phyloP scores from a whole-genome alignment of 2,888 invertebrate genomes.

The Scrobipalpa atriplicella region DNA sequence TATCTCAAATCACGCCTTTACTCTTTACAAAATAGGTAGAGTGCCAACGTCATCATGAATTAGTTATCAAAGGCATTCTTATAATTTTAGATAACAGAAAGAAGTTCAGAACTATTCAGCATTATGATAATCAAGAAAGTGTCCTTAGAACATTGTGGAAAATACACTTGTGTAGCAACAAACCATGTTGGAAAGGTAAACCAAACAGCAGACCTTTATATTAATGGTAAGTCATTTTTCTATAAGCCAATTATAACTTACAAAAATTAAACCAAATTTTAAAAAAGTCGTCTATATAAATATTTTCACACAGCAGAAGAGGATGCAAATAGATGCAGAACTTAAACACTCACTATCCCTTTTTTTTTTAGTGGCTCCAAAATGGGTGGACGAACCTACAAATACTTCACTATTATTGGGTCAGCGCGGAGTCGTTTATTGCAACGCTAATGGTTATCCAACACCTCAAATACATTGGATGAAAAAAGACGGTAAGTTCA shows the following conservation, averaged over 20 bases:
- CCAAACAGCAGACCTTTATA: slow-evolving; percentile 87
- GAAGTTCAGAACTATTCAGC: slow-evolving; percentile 87
- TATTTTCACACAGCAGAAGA: no score
- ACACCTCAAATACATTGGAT: slow-evolving; percentile 89
- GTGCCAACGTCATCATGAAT: no score
- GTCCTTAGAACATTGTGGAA: slow-evolving; percentile 86
- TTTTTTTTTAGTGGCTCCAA: slow-evolving; percentile 86
- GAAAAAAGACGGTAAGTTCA: slow-evolving; percentile 85
- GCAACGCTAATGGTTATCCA: slow-evolving; percentile 92
- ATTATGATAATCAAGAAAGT: slow-evolving; percentile 87
- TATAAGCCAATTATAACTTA: no score
- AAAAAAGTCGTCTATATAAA: no score
- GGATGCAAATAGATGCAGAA: no score
- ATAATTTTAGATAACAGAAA: slow-evolving; percentile 82
- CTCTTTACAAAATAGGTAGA: no score
- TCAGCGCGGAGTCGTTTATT: slow-evolving; percentile 87
- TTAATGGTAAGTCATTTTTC: slow-evolving; percentile 81
- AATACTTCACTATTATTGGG: slow-evolving; percentile 89
- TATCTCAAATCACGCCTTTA: neutral
- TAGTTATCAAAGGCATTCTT: neutral
- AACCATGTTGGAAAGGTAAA: slow-evolving; percentile 88
- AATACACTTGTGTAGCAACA: slow-evolving; percentile 88
- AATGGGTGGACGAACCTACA: slow-evolving; percentile 89
- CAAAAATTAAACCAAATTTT: no score
- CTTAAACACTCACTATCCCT: no score